Evolutionary conservation across 2,888 invertebrate species (phyloP).

Genomic region (Pollenia angustigena): DNA sequence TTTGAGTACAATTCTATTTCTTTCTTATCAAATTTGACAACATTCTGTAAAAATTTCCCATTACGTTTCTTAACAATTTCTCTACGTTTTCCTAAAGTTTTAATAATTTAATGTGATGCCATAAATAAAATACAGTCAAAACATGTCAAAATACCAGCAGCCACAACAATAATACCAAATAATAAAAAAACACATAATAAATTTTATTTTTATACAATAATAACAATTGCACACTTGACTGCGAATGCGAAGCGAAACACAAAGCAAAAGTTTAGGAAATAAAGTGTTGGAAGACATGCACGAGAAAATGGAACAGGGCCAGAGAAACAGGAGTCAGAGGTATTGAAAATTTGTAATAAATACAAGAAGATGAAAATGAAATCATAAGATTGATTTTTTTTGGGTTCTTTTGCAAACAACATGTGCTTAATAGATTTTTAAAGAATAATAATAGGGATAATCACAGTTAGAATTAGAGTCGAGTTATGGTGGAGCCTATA

Average conservation of each 20-base stretch:
- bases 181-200: slow-evolving; percentile 49
- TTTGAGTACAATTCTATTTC: too few relatives aligned
- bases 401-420: neutral
- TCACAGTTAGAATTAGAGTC: slow-evolving; percentile 12
- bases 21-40: too few relatives aligned
- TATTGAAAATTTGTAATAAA: slow-evolving; percentile 32
- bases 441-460: slow-evolving; percentile 19
- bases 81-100: neutral
- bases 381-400: slow-evolving; percentile 5
- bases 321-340: slow-evolving; percentile 8
- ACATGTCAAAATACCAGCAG: slow-evolving; percentile 52
- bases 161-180: slow-evolving; percentile 36
- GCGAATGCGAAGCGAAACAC: slow-evolving; percentile 20
- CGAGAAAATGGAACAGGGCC: neutral
- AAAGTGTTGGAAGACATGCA: neutral
- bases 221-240: slow-evolving; percentile 64
- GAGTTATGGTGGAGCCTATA: too few relatives aligned
- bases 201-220: slow-evolving; percentile 55
- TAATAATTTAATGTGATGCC: slow-evolving; percentile 59
- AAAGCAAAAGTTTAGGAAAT: neutral
- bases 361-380: slow-evolving; percentile 7
- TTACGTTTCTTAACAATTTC: too few relatives aligned
- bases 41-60: too few relatives aligned
- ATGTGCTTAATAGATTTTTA: slow-evolving; percentile 34
- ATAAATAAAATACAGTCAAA: slow-evolving; percentile 71